Evolutionary conservation across 2,888 invertebrate genomes (phyloP), one percentile per base, ranked within the genome.

Genomic region (Dicroscelio sp.): DNA sequence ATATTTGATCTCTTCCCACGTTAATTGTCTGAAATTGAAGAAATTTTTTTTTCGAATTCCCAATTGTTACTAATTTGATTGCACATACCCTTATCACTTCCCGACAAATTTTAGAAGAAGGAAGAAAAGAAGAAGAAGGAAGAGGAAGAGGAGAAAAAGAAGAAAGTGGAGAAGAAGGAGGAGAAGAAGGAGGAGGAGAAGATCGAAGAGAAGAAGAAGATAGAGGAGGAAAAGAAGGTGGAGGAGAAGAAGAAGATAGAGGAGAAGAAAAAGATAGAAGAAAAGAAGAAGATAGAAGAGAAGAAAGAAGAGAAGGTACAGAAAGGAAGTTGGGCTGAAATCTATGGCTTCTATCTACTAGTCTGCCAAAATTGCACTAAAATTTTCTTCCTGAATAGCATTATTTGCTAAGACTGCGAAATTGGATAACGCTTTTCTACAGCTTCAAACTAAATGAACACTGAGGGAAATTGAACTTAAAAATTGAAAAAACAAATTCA

Each of bases 161-260:
- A 94, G 67, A 90, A 91, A 83, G 89, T 92, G 63, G 90, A 94
- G 69, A 86, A 92, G 30, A 93, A 93, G 38, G 84, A 91, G 63
- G 92, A 95, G 71, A 67, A 93, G 58, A 85, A 93, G 55, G 87
- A 93, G 78, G 86, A 94, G 84, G 87, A 93, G 89, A 92, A 95
- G 80, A 82, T 94, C 79, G 93, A 95, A 92, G 90, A 95, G 88
- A 93, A 95, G 65, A 94, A 95, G 73, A 89, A 94, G 83, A 93
- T 96, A 33, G 93, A 94, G 86, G 85, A 95, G 82, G 75, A 95
- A 94, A 93, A 95, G 93, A 93, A 95, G 86, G 92, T 94, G 89
- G 96, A 96, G 93, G 95, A 96, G 84, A 95, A 96, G 92, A 95
- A 96, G 43, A 96, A 96, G 92, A 97, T 97, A 90, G 97, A 93